Base-by-base conservation (phyloP, 1,140 invertebrate species). In the Pissodes strobi region DNA sequence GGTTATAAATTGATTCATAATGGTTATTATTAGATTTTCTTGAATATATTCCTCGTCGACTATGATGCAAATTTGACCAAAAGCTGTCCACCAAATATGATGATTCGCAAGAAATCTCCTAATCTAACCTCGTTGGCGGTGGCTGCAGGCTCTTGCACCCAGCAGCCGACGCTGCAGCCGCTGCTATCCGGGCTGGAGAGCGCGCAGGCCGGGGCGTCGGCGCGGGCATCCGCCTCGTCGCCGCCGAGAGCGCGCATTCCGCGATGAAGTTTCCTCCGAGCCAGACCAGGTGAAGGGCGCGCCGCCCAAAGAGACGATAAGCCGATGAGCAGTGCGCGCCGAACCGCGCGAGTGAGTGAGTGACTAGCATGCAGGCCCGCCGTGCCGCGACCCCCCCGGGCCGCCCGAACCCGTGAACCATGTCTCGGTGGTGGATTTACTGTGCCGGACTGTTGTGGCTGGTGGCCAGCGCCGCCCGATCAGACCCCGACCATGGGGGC, bases 121-220 rank as follows among this genome's bases (percentile, higher is more conserved):
- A 61, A 61, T 48, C 48, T 61, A 57, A 30, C 58, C 37, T 51
- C 21, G 10, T 41, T 39, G 38, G 34, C 15, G 25, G 48, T 34
- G 25, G 46, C 58, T 34, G 49, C 49, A 53, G 27, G 46, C 30
- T 23, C 25, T 48, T 61, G 58, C 58, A 61, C 6, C 39, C 39
- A 43, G 49, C 49, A 12, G 23, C 27, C 34, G 41, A 49, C 12
- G 60, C 37, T 63, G 60, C 60, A 53, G 60, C 60, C 21, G 55
- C 55, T 22, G 52, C 25, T 53, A 22, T 45, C 46, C 56, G 56
- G 56, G 56, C 56, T 18, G 23, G 56, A 27, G 62, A 53, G 45
- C 62, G 62, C 62, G 62, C 62, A 64, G 62, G 62, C 37, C 53
- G 46, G 52, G 62, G 62, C 52, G 62, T 56, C 62, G 62, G 62